phyloP scores from a whole-genome alignment of 64 coral and sea anemone species.

The Stylophora pistillata region DNA sequence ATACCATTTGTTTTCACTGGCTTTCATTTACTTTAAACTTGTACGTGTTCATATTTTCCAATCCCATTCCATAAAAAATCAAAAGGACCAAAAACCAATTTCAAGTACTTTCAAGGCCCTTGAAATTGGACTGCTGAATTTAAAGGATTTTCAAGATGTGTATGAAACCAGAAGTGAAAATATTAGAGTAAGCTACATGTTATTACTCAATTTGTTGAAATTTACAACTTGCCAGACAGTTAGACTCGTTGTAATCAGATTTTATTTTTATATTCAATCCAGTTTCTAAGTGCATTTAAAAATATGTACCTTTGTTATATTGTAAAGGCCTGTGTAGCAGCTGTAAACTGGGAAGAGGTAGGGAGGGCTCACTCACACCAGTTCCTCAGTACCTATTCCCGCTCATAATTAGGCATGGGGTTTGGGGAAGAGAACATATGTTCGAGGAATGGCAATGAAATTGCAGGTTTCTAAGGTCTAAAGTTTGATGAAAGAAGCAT shows the following conservation, averaged over 20 bases:
- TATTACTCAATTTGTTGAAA: constrained; percentile 4
- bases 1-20: too few relatives aligned
- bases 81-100: constrained; percentile 13
- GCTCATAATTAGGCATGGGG: too few relatives aligned
- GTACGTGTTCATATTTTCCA: too few relatives aligned
- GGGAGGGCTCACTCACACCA: neutral
- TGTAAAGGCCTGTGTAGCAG: neutral
- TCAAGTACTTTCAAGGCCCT: constrained; percentile 25
- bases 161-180: constrained; percentile 4
- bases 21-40: too few relatives aligned
- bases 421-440: too few relatives aligned
- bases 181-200: constrained; percentile 16
- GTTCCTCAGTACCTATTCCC: too few relatives aligned
- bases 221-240: constrained; percentile 8
- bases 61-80: too few relatives aligned
- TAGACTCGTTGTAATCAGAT: constrained; percentile 8
- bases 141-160: constrained; percentile 18
- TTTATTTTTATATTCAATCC: constrained; percentile 15
- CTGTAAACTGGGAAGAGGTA: neutral
- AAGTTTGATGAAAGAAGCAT: too few relatives aligned
- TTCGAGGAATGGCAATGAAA: too few relatives aligned
- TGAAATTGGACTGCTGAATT: constrained; percentile 15
- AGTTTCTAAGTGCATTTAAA: constrained; percentile 24
- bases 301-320: constrained; percentile 15
- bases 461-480: too few relatives aligned